phyloP scores from a whole-genome alignment of 2,113 vertebrate genomes.

The Pao palembangensis region DNA sequence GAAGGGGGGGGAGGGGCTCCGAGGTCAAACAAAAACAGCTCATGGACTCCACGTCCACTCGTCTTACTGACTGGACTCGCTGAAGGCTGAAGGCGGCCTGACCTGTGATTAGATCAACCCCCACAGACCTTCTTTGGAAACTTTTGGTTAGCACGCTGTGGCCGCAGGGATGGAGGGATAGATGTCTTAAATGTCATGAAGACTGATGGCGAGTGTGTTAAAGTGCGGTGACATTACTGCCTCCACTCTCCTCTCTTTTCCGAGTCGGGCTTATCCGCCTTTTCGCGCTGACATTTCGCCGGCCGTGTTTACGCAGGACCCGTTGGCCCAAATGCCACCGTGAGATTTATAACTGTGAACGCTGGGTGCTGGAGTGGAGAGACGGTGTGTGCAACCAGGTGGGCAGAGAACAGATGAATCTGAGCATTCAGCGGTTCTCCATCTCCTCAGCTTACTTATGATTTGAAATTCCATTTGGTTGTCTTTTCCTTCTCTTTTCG shows the following conservation, averaged over 20 bases:
- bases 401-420: constrained; percentile 40
- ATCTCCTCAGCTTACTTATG: constrained; percentile 34
- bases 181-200: constrained; percentile 69
- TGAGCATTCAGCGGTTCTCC: constrained; percentile 34
- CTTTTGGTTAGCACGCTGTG: constrained; percentile 26
- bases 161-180: constrained; percentile 41
- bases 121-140: constrained; percentile 2
- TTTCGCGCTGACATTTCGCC: constrained; percentile 67
- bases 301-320: constrained; percentile 60
- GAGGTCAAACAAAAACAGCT: no score
- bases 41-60: no score
- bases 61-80: no score
- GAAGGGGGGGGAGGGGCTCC: no score
- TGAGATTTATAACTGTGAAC: constrained; percentile 68
- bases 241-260: constrained; percentile 55
- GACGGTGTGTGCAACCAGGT: constrained; percentile 49
- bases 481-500: constrained; percentile 16
- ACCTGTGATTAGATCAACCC: not conserved
- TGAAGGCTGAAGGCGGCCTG: no score
- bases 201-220: constrained; percentile 61
- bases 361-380: constrained; percentile 50
- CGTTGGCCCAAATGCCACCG: constrained; percentile 64
- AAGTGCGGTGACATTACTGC: constrained; percentile 73
- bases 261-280: constrained; percentile 65
- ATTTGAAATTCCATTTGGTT: constrained; percentile 30